Conservation (phyloP, 2,888 invertebrate species). For the Cheilosia impressa region DNA sequence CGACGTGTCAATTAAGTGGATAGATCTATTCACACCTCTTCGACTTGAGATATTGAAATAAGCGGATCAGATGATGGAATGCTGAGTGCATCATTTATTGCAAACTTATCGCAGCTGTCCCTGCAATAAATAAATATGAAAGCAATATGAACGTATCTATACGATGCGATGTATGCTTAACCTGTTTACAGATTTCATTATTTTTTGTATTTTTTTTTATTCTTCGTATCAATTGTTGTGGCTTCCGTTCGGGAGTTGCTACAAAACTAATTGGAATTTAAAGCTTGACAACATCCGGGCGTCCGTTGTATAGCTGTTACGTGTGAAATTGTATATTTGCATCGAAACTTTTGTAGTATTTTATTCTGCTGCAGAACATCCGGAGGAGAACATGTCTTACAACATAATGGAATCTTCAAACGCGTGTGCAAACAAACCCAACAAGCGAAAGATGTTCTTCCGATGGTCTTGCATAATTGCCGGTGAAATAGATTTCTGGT, state of each 20-base stretch:
- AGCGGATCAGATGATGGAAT: constrained; percentile 24
- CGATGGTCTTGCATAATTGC: constrained; percentile 39
- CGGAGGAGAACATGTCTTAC: constrained; percentile 41
- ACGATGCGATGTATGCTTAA: constrained; percentile 14
- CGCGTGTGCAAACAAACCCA: constrained; percentile 20
- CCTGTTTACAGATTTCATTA: constrained; percentile 32
- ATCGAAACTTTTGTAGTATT: constrained; percentile 54
- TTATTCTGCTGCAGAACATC: constrained; percentile 59
- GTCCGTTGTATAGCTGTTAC: constrained; percentile 7
- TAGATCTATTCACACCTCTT: constrained; percentile 27
- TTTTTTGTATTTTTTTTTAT: background rate
- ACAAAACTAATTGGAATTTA: constrained; percentile 63
- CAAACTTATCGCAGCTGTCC: constrained; percentile 8
- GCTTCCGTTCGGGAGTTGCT: constrained; percentile 58
- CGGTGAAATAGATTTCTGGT: constrained; percentile 16
- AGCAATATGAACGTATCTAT: background rate
- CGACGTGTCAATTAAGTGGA: constrained; percentile 35
- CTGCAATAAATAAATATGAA: constrained; percentile 10
- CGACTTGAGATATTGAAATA: constrained; percentile 15
- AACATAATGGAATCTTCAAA: constrained; percentile 2
- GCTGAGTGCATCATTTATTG: constrained; percentile 31
- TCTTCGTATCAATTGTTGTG: constrained; percentile 24
- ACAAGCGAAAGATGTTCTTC: constrained; percentile 23
- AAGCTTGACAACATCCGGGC: constrained; percentile 38
- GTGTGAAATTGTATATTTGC: constrained; percentile 56